Conservation (phyloP, 2,888 invertebrate genomes). For the Apocheima hispidaria region DNA sequence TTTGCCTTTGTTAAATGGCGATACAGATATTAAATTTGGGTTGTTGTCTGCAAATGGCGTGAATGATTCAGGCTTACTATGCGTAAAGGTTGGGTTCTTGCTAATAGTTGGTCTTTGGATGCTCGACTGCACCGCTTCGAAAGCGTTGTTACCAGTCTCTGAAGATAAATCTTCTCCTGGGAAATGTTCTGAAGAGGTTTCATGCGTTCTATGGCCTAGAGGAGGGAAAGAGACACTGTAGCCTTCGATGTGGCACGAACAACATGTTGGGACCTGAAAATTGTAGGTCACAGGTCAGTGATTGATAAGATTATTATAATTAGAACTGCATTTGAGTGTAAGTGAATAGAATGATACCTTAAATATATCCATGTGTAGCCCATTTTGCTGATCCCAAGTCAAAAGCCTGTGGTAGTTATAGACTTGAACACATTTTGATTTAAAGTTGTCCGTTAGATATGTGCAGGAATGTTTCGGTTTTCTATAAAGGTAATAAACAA, state of each 20-base stretch:
- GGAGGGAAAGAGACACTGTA: slow-evolving; percentile 90
- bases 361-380: slow-evolving; percentile 93
- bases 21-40: slow-evolving; percentile 73
- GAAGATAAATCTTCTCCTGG: slow-evolving; percentile 85
- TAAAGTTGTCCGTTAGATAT: slow-evolving; percentile 92
- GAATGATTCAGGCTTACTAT: slow-evolving; percentile 71
- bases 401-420: slow-evolving; percentile 93
- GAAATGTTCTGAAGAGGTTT: slow-evolving; percentile 82
- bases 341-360: slow-evolving; percentile 81
- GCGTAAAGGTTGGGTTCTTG: slow-evolving; percentile 69
- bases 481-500: slow-evolving; percentile 78
- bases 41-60: slow-evolving; percentile 65
- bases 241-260: slow-evolving; percentile 93
- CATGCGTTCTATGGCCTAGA: slow-evolving; percentile 81
- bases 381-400: slow-evolving; percentile 93
- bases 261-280: slow-evolving; percentile 90
- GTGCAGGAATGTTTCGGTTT: slow-evolving; percentile 91
- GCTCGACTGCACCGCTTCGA: slow-evolving; percentile 77
- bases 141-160: slow-evolving; percentile 78
- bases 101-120: slow-evolving; percentile 66
- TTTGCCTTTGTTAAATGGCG: slow-evolving; percentile 62
- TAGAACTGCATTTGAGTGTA: not conserved
- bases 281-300: not conserved
- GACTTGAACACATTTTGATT: slow-evolving; percentile 93
- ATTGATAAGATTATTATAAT: not conserved